A percentile compares a stretch with the other conserved stretches of the same genome.
These are phyloP conservation scores for Alectura lathami DNA, from an alignment of 2,113 vertebrate species.

Conservation along the genomic window DNA sequence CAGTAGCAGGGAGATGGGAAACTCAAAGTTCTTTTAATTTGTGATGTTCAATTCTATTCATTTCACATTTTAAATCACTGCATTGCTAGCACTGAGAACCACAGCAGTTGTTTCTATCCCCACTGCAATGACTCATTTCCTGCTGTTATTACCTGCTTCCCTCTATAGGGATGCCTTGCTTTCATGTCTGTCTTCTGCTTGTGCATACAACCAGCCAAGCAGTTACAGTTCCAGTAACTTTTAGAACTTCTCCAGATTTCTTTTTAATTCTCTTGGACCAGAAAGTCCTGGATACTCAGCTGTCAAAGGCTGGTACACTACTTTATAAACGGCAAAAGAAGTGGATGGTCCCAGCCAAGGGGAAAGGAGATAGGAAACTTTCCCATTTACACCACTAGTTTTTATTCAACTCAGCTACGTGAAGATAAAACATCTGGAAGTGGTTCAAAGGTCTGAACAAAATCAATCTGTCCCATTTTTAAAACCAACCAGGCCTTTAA, in stretches of 20 bases:
- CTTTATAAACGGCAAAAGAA: neutral
- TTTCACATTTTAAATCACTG: neutral
- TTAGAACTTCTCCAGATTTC: neutral
- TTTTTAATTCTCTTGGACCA: neutral
- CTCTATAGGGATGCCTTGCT: neutral
- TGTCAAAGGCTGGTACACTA: neutral
- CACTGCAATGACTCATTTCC: neutral
- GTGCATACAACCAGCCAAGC: neutral
- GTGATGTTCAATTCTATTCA: neutral
- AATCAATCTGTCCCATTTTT: neutral
- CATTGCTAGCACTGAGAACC: neutral
- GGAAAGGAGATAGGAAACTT: neutral
- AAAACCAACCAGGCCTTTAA: neutral
- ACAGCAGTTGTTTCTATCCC: neutral
- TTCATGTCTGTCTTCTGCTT: neutral
- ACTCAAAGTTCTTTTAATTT: neutral
- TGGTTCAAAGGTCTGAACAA: neutral
- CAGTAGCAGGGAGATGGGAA: neutral
- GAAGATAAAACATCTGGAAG: neutral
- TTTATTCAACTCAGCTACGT: neutral
- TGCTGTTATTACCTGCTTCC: neutral
- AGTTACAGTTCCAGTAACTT: neutral
- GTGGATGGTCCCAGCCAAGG: neutral
- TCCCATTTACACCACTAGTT: neutral
- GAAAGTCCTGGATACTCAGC: neutral